phyloP scores from a whole-genome alignment of 2,888 invertebrate species.

The Parelbella ahira region DNA sequence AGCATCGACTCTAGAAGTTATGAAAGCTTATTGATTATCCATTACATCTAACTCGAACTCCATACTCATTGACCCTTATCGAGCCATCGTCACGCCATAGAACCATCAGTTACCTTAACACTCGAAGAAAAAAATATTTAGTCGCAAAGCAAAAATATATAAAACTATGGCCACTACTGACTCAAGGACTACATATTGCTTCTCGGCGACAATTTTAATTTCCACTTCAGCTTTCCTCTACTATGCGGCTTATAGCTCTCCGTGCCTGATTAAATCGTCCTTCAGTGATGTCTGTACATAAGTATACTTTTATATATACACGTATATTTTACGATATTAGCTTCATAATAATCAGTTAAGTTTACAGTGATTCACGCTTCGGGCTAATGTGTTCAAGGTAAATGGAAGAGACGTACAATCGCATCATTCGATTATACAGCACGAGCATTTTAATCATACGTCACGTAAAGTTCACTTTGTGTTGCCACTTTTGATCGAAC shows the following conservation, averaged over 20 bases:
- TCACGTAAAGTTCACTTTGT: conserved; percentile 43
- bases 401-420: conserved; percentile 19
- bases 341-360: conserved; percentile 23
- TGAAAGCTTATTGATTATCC: conserved; percentile 25
- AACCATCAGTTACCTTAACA: conserved; percentile 27
- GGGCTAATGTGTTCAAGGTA: conserved; percentile 26
- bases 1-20: conserved; percentile 19
- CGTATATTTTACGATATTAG: conserved; percentile 24
- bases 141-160: conserved; percentile 24
- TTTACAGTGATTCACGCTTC: conserved; percentile 32
- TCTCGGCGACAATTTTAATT: conserved; percentile 55
- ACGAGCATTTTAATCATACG: conserved; percentile 42
- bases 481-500: conserved; percentile 43
- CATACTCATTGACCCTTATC: conserved; percentile 25
- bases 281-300: conserved; percentile 32
- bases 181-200: conserved; percentile 36
- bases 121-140: conserved; percentile 18
- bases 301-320: conserved; percentile 35
- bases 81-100: conserved; percentile 32
- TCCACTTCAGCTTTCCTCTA: conserved; percentile 59
- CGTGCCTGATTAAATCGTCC: conserved; percentile 34
- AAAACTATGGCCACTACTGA: conserved; percentile 14
- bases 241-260: conserved; percentile 57
- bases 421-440: conserved; percentile 29
- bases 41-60: conserved; percentile 23